Conservation (phyloP, 2,113 vertebrate species). For the Chrysemys picta region DNA sequence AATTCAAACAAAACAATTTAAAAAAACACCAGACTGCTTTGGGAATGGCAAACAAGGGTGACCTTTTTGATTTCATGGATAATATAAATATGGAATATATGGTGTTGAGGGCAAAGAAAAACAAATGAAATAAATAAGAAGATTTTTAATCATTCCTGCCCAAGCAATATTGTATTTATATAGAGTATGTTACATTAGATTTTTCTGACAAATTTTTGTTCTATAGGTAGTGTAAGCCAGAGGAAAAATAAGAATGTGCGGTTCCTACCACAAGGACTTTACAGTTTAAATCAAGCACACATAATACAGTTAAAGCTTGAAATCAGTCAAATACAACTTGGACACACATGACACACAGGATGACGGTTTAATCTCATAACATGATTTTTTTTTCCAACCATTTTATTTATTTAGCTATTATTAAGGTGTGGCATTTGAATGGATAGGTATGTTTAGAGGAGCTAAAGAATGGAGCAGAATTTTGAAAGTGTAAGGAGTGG, state of each 20-base stretch:
- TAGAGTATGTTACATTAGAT: background rate
- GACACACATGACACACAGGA: background rate
- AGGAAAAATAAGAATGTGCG: background rate
- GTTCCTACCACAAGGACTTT: background rate
- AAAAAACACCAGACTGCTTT: conserved; percentile 39
- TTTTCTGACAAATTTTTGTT: background rate
- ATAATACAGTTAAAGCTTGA: background rate
- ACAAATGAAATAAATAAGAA: background rate
- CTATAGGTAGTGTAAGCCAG: background rate
- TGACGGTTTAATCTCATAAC: background rate
- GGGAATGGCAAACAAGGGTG: conserved; percentile 20
- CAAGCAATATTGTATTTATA: background rate
- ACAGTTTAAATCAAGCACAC: background rate
- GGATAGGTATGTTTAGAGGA: background rate
- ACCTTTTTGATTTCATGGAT: conserved; percentile 27
- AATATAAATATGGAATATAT: conserved; percentile 34
- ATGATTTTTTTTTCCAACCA: background rate
- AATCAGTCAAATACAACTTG: background rate
- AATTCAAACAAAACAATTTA: conserved; percentile 34
- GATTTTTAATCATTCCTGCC: background rate
- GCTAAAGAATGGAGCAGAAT: background rate
- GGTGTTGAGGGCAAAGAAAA: conserved; percentile 30
- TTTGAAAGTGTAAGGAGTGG: background rate
- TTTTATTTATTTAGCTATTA: background rate
- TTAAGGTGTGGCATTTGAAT: background rate